Conservation (phyloP, 2,888 invertebrate genomes). For the Spilarctia lutea region DNA sequence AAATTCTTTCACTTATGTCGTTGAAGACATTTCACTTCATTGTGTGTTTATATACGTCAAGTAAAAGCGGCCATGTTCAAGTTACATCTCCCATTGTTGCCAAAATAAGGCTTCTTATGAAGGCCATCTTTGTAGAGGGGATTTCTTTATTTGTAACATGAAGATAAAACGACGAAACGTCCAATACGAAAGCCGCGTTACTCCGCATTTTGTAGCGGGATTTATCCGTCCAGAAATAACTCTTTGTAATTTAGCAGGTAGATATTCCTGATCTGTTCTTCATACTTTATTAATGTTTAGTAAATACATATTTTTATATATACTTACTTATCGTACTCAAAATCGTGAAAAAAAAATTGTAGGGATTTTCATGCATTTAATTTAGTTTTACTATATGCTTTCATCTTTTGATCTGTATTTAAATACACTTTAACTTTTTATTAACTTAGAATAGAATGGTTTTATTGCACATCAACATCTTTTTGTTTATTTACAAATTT, state of each 20-base stretch:
- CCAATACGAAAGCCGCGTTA: conserved; percentile 15
- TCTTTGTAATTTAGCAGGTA: conserved; percentile 9
- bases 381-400: too few species aligned
- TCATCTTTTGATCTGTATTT: too few species aligned
- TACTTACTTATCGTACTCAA: neutral
- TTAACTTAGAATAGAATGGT: too few species aligned
- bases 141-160: conserved; percentile 22
- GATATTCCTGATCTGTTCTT: neutral
- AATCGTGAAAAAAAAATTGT: neutral
- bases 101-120: conserved; percentile 22
- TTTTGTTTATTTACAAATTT: too few species aligned
- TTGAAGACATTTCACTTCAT: neutral
- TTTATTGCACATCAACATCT: too few species aligned
- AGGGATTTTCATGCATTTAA: neutral
- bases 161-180: conserved; percentile 15
- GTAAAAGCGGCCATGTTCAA: neutral
- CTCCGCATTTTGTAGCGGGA: conserved; percentile 9
- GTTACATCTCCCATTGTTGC: conserved; percentile 14
- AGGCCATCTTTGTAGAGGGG: conserved; percentile 17
- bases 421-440: too few species aligned
- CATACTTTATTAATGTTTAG: neutral
- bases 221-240: conserved; percentile 8
- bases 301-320: too few species aligned
- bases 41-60: conserved; percentile 7
- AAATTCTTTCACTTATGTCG: neutral